phyloP scores from a whole-genome alignment of 2,797 vertebrate genomes.

The Brachyalestes nurse region DNA sequence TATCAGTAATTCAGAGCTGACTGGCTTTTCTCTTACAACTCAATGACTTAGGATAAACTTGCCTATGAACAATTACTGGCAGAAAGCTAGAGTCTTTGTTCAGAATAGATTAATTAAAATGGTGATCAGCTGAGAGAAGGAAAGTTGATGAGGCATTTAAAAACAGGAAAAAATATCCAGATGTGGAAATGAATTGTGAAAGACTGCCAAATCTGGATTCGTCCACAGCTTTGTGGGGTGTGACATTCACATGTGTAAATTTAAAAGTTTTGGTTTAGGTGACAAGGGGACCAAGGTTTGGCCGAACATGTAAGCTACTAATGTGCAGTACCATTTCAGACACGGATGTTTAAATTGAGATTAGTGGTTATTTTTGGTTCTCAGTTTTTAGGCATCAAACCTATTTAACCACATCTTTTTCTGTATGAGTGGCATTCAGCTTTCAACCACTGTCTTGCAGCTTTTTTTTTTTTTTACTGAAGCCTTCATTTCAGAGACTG shows the following conservation, averaged over 20 bases:
- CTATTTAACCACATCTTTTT: not conserved
- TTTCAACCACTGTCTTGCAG: not conserved
- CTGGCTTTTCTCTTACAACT: not conserved
- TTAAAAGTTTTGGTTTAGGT: not conserved
- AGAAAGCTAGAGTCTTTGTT: not conserved
- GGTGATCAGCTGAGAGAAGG: not conserved
- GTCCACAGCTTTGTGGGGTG: not conserved
- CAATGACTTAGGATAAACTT: not conserved
- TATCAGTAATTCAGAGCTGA: not conserved
- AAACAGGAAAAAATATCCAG: too few species aligned
- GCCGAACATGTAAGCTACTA: not conserved
- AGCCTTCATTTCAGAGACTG: not conserved
- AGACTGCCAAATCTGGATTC: not conserved
- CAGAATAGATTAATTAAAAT: not conserved
- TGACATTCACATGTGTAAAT: not conserved
- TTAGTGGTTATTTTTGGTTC: not conserved
- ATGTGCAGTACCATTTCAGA: not conserved
- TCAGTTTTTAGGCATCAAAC: not conserved
- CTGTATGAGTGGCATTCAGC: not conserved
- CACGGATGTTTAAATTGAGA: not conserved
- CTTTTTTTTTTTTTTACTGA: not conserved
- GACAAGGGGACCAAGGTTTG: not conserved
- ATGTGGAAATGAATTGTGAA: not conserved
- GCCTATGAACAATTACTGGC: not conserved
- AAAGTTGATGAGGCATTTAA: too few species aligned